Evolutionary conservation across 1,140 invertebrate genomes (phyloP), one percentile per base, ranked within the genome.

Genomic region (Bacillus rossius): DNA sequence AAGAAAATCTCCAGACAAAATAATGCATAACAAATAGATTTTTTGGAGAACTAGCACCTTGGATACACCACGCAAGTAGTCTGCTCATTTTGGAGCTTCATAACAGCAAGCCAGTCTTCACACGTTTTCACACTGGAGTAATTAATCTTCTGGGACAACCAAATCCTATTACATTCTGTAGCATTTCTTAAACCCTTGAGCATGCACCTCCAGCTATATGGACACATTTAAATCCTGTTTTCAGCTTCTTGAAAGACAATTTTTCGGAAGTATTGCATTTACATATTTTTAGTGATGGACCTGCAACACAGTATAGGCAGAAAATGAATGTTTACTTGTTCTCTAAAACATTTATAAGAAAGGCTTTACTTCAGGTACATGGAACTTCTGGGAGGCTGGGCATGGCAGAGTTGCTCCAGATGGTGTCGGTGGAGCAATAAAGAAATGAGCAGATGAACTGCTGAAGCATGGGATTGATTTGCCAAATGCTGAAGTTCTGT

Each of bases 341-440:
- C 29, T 34, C 29, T 10, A 34, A 34, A 34, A 34, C 29, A 34
- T 34, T 34, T 34, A 7, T 10, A 10, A 34, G 29, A 34, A 34
- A 34, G 29, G 29, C 29, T 34, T 34, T 34, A 10, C 29, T 34
- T 34, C 29, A 10, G 29, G 29, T 16, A 55, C 69, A 2, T 78
- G 72, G 73, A 76, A 73, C 59, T 78, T 70, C 62, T 66, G 59
- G 23, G 72, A 74, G 65, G 63, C 72, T 38, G 72, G 72, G 4
- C 73, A 77, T 68, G 75, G 75, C 8, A 78, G 77, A 64, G 75
- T 73, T 3, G 65, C 67, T 16, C 69, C 73, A 41, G 71, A 77
- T 71, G 74, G 73, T 34, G 63, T 76, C 54, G 76, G 74, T 13
- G 71, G 69, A 26, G 43, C 53, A 19, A 42, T 77, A 23, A 79